phyloP scores from a whole-genome alignment of 2,113 vertebrate genomes.

The Cercocebus atys region DNA sequence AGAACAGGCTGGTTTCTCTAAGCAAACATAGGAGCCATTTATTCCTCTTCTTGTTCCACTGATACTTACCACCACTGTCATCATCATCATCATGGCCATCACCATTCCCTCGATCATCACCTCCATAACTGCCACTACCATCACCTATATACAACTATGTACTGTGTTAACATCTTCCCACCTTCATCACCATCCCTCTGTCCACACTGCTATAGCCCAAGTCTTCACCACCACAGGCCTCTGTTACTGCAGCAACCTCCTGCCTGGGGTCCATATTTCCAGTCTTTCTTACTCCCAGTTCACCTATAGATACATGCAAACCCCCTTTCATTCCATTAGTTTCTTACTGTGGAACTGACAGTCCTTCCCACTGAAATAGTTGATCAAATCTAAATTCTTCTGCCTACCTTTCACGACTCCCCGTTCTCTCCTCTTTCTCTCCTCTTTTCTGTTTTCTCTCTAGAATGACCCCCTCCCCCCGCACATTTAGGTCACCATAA shows the following conservation, averaged over 20 bases:
- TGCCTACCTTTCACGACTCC: not conserved
- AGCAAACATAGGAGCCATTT: not conserved
- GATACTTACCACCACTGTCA: not conserved
- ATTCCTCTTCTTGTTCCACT: not conserved
- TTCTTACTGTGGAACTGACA: not conserved
- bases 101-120: not conserved
- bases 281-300: not conserved
- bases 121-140: not conserved
- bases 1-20: not conserved
- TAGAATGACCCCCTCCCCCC: not conserved
- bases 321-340: not conserved
- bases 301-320: not conserved
- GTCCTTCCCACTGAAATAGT: not conserved
- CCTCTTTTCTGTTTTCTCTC: not conserved
- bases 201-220: fast-evolving
- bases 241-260: not conserved
- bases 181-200: not conserved
- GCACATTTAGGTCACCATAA: not conserved
- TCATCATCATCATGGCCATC: not conserved
- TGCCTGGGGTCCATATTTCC: not conserved
- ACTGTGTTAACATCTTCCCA: no score
- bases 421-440: not conserved
- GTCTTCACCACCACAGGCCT: not conserved
- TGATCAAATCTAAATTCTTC: not conserved
- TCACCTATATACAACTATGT: no score